Base-by-base conservation (phyloP, 2,888 invertebrate species). In the Seira ritae region DNA sequence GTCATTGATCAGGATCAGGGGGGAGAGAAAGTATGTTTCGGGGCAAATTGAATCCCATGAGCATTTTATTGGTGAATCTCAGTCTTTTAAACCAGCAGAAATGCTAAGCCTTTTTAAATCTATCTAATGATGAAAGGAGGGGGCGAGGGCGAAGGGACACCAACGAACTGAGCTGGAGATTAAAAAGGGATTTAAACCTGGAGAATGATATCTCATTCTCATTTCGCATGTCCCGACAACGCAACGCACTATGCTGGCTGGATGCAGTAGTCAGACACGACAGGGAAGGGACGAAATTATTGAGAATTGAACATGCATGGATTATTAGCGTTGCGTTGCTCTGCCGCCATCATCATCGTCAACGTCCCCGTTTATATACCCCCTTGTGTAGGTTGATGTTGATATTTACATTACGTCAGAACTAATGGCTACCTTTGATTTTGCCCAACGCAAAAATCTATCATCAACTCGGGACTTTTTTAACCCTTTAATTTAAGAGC, bases 401-500 rank as follows among this genome's bases (percentile, higher is more conserved):
- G 31, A 31, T 31, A 8, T 70, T 70, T 70, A 22, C 70, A 12
- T 37, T 46, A 19, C n/a, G 50, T 22, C 19, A 68, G 42, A 46
- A 22, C 68, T 31, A 31, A 31, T 31, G 31, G 31, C 31, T 31
- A 31, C 31, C 31, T 31, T 31, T 31, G 31, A 31, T 31, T 31
- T 31, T 31, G 31, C 3, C 31, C 31, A 4, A 8, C 31, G 8
- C 31, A 31, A 31, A 31, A 31, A 31, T 31, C 31, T 20, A 70
- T 70, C 70, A 50, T 46, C 70, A 50, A 22, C 17, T 68, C 31
- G 24, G 60, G 2, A 31, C 24, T 60, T 50, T 80, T 70, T 76
- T 76, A 81, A 75, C 81, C 81, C 81, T 81, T 81, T 75, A 75
- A 81, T 81, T 80, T 80, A 65, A 42, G 60, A 75, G 24, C 42